These are phyloP conservation scores for Pollimyrus isidori DNA, from an alignment of 2,113 vertebrate species.

Conservation along the genomic window DNA sequence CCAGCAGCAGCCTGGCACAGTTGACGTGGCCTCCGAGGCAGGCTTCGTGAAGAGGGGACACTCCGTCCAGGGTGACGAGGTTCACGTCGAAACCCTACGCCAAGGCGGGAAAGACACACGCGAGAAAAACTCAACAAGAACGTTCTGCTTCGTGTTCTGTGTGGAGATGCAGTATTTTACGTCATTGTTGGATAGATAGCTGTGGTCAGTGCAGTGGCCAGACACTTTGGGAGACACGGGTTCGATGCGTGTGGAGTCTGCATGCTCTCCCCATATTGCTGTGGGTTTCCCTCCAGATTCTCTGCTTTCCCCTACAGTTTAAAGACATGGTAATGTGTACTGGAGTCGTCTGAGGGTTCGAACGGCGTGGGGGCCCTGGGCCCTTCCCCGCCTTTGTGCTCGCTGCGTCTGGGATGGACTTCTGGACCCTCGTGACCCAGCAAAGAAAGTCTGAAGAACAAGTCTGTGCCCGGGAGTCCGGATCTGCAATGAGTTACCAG, in stretches of 20 bases:
- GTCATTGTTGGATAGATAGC: not conserved
- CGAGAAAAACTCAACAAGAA: not conserved
- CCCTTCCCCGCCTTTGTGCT: not conserved
- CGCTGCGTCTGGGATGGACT: not conserved
- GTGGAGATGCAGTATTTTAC: not conserved
- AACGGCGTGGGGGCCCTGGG: not conserved
- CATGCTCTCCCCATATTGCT: not conserved
- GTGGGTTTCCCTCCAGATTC: not conserved
- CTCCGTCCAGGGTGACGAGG: slow-evolving; percentile 71
- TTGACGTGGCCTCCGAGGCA: slow-evolving; percentile 78
- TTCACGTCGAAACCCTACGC: slow-evolving; percentile 75
- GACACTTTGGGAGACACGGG: not conserved
- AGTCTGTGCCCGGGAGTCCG: not conserved
- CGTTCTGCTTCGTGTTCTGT: not conserved
- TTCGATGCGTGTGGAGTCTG: not conserved
- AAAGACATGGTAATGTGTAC: not conserved
- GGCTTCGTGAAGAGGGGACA: slow-evolving; percentile 83
- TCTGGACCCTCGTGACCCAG: not conserved
- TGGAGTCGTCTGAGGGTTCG: not conserved
- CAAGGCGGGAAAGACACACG: not conserved
- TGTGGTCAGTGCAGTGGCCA: not conserved
- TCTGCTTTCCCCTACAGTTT: not conserved
- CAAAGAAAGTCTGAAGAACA: not conserved
- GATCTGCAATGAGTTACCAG: not conserved
- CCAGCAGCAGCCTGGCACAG: slow-evolving; percentile 76